phyloP scores from a whole-genome alignment of 2,113 vertebrate species.

The Podarcis raffonei region DNA sequence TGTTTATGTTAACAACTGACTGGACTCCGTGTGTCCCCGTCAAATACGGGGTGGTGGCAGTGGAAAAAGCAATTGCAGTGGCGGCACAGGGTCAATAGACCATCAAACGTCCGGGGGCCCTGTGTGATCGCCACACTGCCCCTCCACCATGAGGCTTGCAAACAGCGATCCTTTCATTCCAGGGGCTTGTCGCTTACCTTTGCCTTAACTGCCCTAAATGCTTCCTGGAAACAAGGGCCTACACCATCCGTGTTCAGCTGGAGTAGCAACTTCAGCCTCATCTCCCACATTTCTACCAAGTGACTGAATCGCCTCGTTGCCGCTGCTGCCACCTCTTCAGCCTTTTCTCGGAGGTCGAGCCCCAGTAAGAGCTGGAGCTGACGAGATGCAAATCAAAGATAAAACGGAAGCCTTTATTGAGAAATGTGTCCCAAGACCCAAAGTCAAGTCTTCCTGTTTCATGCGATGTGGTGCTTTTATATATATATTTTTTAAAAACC shows the following conservation, averaged over 20 bases:
- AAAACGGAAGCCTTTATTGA: background rate
- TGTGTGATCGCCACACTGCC: no score
- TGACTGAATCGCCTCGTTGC: constrained; percentile 75
- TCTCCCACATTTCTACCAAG: constrained; percentile 81
- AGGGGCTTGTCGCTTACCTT: constrained; percentile 78
- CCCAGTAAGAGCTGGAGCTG: constrained; percentile 77
- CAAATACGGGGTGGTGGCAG: no score
- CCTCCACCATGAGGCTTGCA: background rate
- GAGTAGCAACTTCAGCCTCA: constrained; percentile 83
- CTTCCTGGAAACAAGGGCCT: constrained; percentile 81
- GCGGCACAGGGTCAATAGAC: no score
- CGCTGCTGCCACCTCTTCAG: constrained; percentile 76
- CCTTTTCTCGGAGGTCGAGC: constrained; percentile 68
- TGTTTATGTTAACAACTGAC: no score
- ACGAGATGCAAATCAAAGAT: constrained; percentile 35
- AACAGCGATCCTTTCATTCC: background rate
- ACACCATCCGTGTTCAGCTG: constrained; percentile 70
- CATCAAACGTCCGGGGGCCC: no score
- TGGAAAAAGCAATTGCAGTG: no score
- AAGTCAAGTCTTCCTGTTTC: background rate
- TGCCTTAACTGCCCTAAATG: constrained; percentile 77
- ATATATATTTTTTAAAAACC: background rate
- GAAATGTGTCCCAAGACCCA: background rate
- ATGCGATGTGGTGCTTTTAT: background rate
- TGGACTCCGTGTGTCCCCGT: no score